A percentile compares a stretch with the other conserved stretches of the same genome.
These are phyloP conservation scores for Hypsibius dujardini DNA, from an alignment of 1,140 invertebrate genomes.

Conservation along the genomic window DNA sequence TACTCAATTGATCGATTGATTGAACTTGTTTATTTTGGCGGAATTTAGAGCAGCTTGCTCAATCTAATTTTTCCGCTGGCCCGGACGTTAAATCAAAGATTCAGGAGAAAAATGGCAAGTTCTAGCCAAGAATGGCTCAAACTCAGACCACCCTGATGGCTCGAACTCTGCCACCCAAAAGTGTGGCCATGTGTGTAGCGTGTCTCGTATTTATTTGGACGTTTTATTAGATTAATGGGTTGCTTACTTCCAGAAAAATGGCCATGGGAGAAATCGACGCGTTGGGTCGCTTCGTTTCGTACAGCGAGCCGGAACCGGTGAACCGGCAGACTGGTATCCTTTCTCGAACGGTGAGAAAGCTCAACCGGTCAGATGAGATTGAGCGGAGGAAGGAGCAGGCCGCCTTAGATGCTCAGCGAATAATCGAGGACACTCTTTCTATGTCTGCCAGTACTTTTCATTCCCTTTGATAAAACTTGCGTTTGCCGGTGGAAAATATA, in stretches of 20 bases:
- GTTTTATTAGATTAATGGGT: not conserved
- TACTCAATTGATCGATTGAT: not conserved
- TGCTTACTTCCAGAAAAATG: not conserved
- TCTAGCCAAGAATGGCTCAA: too few relatives aligned
- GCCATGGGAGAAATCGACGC: not conserved
- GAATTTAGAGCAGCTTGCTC: too few relatives aligned
- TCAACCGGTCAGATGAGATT: not conserved
- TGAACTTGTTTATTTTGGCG: not conserved
- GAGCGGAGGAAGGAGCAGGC: not conserved
- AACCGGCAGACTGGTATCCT: not conserved
- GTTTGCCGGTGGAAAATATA: too few relatives aligned
- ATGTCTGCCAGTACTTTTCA: too few relatives aligned
- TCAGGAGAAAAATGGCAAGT: too few relatives aligned
- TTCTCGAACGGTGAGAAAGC: not conserved
- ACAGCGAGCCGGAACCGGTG: not conserved
- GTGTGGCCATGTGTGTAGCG: not conserved
- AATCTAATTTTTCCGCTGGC: too few relatives aligned
- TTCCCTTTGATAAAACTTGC: too few relatives aligned
- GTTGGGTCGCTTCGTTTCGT: not conserved
- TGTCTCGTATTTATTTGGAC: not conserved
- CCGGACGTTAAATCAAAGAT: too few relatives aligned
- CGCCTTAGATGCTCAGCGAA: not conserved
- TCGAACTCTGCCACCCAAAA: not conserved
- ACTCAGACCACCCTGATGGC: not conserved
- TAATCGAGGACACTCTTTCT: not conserved